Conservation (phyloP, 2,113 vertebrate genomes). For the Narcine bancroftii region DNA sequence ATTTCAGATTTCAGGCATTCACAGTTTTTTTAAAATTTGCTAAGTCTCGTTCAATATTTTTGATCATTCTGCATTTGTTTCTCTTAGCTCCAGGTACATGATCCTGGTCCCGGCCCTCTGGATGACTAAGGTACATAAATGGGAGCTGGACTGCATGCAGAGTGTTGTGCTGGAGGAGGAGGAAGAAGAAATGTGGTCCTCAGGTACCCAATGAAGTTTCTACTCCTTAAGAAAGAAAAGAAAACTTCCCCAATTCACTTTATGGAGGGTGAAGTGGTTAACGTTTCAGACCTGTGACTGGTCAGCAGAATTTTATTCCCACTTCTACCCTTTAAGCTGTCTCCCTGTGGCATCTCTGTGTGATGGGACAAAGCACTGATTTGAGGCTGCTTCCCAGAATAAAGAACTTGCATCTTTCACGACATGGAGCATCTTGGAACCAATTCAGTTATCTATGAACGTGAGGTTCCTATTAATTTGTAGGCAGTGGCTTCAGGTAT, state of each 20-base stretch:
- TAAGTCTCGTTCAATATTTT: background rate
- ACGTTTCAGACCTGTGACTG: too few relatives aligned
- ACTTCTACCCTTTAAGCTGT: too few relatives aligned
- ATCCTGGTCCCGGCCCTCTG: slow-evolving; percentile 56
- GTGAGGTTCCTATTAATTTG: background rate
- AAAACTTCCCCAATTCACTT: too few relatives aligned
- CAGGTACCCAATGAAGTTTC: slow-evolving; percentile 28
- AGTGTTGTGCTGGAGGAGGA: slow-evolving; percentile 54
- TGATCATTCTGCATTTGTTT: background rate
- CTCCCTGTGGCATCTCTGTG: background rate
- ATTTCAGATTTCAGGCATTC: too few relatives aligned
- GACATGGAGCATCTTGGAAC: background rate
- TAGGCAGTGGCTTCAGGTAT: background rate
- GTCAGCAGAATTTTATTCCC: too few relatives aligned
- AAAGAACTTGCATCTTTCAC: background rate
- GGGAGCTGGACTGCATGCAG: slow-evolving; percentile 60
- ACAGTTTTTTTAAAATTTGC: background rate
- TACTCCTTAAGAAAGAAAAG: background rate
- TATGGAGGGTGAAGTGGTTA: too few relatives aligned
- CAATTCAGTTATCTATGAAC: background rate
- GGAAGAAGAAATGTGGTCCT: slow-evolving; percentile 30
- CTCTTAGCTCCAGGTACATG: slow-evolving; percentile 50
- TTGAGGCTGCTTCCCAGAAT: background rate
- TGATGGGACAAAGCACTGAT: background rate
- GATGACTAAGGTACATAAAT: slow-evolving; percentile 57